Evolutionary conservation across 2,113 vertebrate species (phyloP), one percentile per base, ranked within the genome.

Genomic region (Melospiza melodia): DNA sequence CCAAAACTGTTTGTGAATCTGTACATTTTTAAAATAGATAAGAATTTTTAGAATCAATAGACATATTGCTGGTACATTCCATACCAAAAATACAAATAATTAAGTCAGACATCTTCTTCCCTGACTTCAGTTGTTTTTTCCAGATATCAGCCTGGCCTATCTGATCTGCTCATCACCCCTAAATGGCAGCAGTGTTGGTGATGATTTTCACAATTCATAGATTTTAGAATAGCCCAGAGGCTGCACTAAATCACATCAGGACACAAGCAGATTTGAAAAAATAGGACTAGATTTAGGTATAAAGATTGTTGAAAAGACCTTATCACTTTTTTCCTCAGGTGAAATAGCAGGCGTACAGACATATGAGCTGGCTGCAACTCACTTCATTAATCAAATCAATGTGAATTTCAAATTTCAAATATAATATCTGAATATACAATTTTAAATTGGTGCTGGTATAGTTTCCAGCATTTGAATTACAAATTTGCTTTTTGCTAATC

Each of bases 401-500:
- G 94, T 84, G 95, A 96, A 95, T 96, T 96, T 95, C 87, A 94
- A 94, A 95, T 96, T 96, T 96, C 72, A 96, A 90, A 96, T 95
- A 77, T 93, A 79, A 77, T 94, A 90, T 95, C 93, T 93, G 82
- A 95, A 94, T 95, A 94, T 95, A 96, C 78, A 91, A 96, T 93
- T 97, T 94, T 77, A 95, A 86, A 91, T 95, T 95, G 96, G 66
- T 89, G 54, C 81, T 96, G 62, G 74, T 91, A 27, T 65, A 94
- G 73, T 95, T 95, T 91, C 77, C 69, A 84, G 77, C 95, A 96
- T 95, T 96, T 96, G 94, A 97, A 95, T 95, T 95, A 95, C 94
- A 97, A 96, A 95, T 97, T 95, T 95, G 93, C 95, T 96, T 96
- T 96, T 94, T 95, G 69, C 83, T 97, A 96, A 96, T 95, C 95